phyloP scores from a whole-genome alignment of 2,797 vertebrate genomes.

The Peromyscus eremicus region DNA sequence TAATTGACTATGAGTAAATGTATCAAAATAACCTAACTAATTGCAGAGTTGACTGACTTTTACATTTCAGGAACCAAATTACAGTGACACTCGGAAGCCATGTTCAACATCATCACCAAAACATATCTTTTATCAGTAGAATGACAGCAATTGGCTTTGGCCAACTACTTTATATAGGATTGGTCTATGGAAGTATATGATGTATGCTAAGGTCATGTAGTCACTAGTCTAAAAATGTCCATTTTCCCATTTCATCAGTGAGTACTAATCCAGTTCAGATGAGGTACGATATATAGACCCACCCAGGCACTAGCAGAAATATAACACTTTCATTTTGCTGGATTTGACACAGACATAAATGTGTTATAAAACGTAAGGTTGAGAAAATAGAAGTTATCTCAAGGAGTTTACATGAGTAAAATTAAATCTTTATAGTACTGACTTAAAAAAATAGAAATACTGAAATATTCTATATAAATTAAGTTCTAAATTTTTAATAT shows the following conservation, averaged over 20 bases:
- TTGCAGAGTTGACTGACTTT: background rate
- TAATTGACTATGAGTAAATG: background rate
- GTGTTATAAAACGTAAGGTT: background rate
- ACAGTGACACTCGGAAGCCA: background rate
- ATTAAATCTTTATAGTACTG: background rate
- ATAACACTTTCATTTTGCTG: background rate
- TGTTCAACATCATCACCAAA: background rate
- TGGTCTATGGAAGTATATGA: background rate
- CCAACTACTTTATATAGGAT: background rate
- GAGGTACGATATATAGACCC: background rate
- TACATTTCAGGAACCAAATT: background rate
- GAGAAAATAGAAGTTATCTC: background rate
- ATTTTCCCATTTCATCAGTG: background rate
- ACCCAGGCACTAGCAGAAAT: background rate
- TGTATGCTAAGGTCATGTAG: background rate
- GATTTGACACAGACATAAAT: background rate
- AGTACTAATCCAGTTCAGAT: background rate
- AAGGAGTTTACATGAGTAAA: background rate
- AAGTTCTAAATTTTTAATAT: background rate
- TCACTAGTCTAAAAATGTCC: background rate
- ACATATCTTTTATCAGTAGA: accelerated
- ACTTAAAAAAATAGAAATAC: constrained; percentile 10
- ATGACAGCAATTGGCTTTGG: background rate
- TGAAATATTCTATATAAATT: background rate
- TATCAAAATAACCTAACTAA: background rate